Evolutionary conservation across 2,797 vertebrate species (phyloP), one percentile per base, ranked within the genome.

Genomic region (Sebastolobus altivelis): DNA sequence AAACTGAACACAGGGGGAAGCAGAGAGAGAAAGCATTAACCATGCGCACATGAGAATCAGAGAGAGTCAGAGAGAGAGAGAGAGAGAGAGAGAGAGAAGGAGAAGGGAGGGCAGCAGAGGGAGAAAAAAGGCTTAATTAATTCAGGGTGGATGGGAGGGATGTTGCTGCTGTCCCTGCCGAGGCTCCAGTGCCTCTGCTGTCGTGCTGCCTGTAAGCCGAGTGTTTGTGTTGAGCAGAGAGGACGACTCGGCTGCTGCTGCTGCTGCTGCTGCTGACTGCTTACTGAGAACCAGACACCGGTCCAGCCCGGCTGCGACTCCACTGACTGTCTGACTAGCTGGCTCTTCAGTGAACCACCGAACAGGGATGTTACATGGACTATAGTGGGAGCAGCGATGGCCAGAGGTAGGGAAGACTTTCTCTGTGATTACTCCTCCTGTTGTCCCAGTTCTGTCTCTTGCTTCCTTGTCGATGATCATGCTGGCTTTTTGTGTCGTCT

Each of bases 131-230:
- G 68, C 86, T 94, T 94, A 90, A 95, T 95, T 88, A 95, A 96
- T 95, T 95, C 93, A 93, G 92, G 73, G 84, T 93, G 90, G 90
- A 95, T 87, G 93, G 89, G 91, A 94, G 93, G 93, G 93, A 94
- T 94, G 92, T 93, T 90, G 80, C 88, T 82, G 90, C 90, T 68
- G 79, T 88, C 89, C 79, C 84, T 63, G 89, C 84, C 77, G 83
- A 85, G 87, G 85, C 88, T 94, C 58, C 87, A 85, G 87, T 81
- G 87, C 82, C 85, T 79, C 77, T 55, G 88, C 83, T 72, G 83
- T 77, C 59, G 71, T 56, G 77, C 89, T 83, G 85, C 83, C 68
- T 79, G 86, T 52, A 77, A 63, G 84, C 82, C 18, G 58, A 70
- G 70, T 58, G 91, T 81, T 71, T 33, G 77, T 74, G 66, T 33